These are phyloP conservation scores for Julus scanicus DNA, from an alignment of 2,888 invertebrate species.

Conservation along the genomic window DNA sequence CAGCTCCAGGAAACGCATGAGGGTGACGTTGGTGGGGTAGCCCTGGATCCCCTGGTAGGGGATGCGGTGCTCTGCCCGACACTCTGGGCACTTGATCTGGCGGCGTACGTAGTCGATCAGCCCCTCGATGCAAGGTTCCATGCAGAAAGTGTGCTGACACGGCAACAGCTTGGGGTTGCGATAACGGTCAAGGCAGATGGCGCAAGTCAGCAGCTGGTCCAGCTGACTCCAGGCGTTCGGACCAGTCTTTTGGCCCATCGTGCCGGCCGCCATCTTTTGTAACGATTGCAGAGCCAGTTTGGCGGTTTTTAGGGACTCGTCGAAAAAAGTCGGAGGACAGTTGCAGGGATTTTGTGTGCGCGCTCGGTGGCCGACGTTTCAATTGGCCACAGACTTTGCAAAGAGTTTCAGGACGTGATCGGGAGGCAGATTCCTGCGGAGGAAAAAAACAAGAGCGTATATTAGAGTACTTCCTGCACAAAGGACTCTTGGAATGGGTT, in stretches of 20 bases:
- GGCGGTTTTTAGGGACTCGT: neutral
- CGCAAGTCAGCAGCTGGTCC: constrained; percentile 96
- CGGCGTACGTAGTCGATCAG: constrained; percentile 93
- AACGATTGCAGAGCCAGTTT: constrained; percentile 53
- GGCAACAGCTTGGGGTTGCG: constrained; percentile 97
- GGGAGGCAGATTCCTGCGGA: constrained; percentile 10
- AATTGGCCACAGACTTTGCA: constrained; percentile 42
- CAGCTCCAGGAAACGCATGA: constrained; percentile 92
- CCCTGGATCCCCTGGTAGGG: constrained; percentile 94
- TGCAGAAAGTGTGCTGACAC: constrained; percentile 99
- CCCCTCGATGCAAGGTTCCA: constrained; percentile 98
- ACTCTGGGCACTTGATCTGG: constrained; percentile 98
- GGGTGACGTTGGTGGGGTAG: constrained; percentile 95
- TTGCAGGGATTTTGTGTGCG: neutral
- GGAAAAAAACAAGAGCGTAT: neutral
- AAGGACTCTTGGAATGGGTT: too few relatives aligned
- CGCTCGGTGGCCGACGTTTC: constrained; percentile 14
- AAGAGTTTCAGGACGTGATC: constrained; percentile 36
- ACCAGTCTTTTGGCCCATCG: constrained; percentile 1
- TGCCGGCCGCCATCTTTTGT: constrained; percentile 36
- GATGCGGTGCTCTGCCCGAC: constrained; percentile 95
- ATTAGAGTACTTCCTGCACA: neutral
- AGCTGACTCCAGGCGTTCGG: constrained; percentile 64
- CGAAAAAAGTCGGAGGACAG: neutral
- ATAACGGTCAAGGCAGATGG: constrained; percentile 97